These are phyloP conservation scores for Serranus cabrilla DNA, from an alignment of 2,797 vertebrate genomes.

Conservation along the genomic window DNA sequence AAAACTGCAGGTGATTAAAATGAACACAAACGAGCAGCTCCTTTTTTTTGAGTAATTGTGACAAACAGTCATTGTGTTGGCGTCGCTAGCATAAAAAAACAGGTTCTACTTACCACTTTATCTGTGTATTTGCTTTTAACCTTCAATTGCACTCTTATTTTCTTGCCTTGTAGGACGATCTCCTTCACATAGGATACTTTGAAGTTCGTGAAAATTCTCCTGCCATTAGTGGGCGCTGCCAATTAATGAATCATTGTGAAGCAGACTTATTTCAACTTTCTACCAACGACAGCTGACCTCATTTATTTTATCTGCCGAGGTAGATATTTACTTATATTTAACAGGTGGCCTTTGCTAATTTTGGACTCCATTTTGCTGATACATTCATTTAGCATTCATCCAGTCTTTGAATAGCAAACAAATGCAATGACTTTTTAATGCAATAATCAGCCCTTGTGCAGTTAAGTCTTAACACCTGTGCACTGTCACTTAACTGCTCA, in stretches of 20 bases:
- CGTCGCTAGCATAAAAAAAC: neutral
- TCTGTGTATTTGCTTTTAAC: neutral
- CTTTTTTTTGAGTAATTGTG: neutral
- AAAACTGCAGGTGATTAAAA: neutral
- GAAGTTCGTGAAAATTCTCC: neutral
- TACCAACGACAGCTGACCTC: too few relatives aligned
- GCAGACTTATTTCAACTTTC: neutral
- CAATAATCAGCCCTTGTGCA: neutral
- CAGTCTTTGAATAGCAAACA: neutral
- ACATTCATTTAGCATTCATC: conserved; percentile 9
- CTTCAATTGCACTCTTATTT: neutral
- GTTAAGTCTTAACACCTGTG: neutral
- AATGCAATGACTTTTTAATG: neutral
- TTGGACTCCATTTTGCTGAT: neutral
- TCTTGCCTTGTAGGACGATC: neutral
- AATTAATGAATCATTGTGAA: neutral
- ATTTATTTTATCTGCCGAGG: neutral
- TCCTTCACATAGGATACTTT: neutral
- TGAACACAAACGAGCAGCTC: neutral
- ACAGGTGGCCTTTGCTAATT: neutral
- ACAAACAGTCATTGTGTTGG: neutral
- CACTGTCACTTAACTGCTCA: neutral
- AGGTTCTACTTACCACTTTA: neutral
- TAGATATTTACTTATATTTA: neutral
- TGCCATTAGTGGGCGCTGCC: too few relatives aligned